Base-by-base conservation (phyloP, 1,140 invertebrate species). In the Camponotus floridanus region DNA sequence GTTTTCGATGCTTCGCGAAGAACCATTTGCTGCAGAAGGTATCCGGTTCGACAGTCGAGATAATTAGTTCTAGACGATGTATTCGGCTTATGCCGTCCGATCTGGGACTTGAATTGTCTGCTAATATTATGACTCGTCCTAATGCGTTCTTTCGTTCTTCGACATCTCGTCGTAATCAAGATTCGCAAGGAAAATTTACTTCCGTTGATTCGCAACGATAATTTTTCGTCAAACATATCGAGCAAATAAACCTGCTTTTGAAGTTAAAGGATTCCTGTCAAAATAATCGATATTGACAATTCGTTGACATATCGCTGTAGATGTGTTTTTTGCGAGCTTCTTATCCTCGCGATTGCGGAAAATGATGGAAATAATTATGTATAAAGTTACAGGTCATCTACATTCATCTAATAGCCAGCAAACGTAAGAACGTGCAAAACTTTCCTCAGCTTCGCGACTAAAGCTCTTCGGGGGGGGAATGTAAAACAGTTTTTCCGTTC, bases 1-100 rank as follows among this genome's bases (percentile, higher is more conserved):
- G 62, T 39, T 26, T 21, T 26, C 39, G 55, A 55, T 51, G 18
- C 80, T 76, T 78, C 67, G 83, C 79, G 67, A 91, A 91, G 88
- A 80, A 88, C 91, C 90, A 90, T 90, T 92, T 91, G 80, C 88
- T 86, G 91, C 88, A 89, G 76, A 86, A 85, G 90, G 88, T 89
- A 91, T 87, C 79, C 73, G 79, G 48, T 36, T 62, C 86, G 45
- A 51, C 21, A 31, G 55, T 26, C 36, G 88, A 67, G 91, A 90
- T 93, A 93, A 94, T 94, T 93, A 93, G 90, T 92, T 88, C 85
- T 31, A 71, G 57, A 85, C 89, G 86, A 90, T 86, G 64, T 87
- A 65, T 81, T 71, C 79, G 55, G 39, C 51, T 48, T 13, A 71
- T 13, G 39, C 21, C 36, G 55, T 80, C 39, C 48, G 36, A 31